phyloP scores from a whole-genome alignment of 2,113 vertebrate genomes.

The Tor tambroides region DNA sequence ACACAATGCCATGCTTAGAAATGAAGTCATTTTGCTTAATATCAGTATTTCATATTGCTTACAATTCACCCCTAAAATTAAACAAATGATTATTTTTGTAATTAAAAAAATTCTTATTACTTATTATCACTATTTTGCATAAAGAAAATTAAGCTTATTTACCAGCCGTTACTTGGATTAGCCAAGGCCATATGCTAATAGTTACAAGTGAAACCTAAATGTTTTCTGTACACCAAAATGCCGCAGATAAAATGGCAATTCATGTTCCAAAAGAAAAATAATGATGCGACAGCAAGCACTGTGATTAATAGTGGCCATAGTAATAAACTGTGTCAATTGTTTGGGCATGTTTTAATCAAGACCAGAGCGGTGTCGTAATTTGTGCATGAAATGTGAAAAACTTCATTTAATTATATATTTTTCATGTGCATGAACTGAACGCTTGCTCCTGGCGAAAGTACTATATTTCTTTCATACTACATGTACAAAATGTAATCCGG shows the following conservation, averaged over 20 bases:
- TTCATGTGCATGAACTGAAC: too few species aligned
- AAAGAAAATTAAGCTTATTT: not conserved
- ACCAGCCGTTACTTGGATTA: not conserved
- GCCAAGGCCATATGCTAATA: not conserved
- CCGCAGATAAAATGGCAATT: not conserved
- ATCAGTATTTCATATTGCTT: not conserved
- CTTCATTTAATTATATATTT: too few species aligned
- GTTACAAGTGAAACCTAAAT: not conserved
- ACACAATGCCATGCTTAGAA: not conserved
- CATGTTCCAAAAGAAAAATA: not conserved
- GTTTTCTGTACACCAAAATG: not conserved
- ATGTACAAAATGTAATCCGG: too few species aligned
- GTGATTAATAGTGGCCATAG: too few species aligned
- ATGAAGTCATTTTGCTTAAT: not conserved
- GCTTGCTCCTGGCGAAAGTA: too few species aligned
- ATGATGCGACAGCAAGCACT: not conserved
- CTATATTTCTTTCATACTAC: too few species aligned
- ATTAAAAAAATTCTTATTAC: not conserved
- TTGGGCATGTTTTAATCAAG: too few species aligned
- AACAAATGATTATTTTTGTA: not conserved
- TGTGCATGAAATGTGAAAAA: too few species aligned
- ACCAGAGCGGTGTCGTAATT: too few species aligned
- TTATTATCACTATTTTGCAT: not conserved
- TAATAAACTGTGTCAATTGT: too few species aligned
- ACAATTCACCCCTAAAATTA: not conserved